Base-by-base conservation (phyloP, 2,113 vertebrate genomes). In the Cryptoleucopteryx plumbea region DNA sequence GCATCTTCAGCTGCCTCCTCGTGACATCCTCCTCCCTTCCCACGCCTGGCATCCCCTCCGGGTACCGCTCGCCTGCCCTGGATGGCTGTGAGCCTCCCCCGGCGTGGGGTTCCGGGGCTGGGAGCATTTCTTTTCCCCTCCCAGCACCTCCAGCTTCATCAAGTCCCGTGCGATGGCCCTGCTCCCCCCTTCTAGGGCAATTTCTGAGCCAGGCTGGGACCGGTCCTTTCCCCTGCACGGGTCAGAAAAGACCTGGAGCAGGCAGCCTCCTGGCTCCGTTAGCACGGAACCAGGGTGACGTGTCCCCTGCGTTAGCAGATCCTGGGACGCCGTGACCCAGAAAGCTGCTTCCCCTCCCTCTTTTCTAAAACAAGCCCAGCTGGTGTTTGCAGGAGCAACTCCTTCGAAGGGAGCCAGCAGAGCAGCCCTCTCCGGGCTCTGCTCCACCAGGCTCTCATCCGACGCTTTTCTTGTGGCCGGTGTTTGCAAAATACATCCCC, bases 1-100 rank as follows among this genome's bases (percentile, higher is more conserved):
- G 71, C 71, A 68, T 34, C 90, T 88, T 88, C 82, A 53, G 90
- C 80, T 34, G 82, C 82, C 86, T 90, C 92, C 87, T 94, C 31
- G 7, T 86, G 93, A 86, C 93, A 80, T 65, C 82, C 71, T 95
- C 45, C 77, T 95, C 85, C 85, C 82, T 96, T 26, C 94, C 87
- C 85, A 8, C 0, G 5, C 80, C 89, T 84, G 88, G 79, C 82
- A 31, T 62, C 79, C 68, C 78, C 87, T 79, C 82, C 0, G 19
- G 53, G 61, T 12, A 7, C 65, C 10, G 3, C 81, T 82, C 2
- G 6, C 61, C 93, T 52, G 52, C 85, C 92, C 81, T 2, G 72
- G 63, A 1, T 59, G 32, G 2, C 70, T 31, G 32, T 0, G 3
- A 50, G 42, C 62, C 38, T 52, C 31, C 72, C 50, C 10, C 2